Conservation (phyloP, 2,888 invertebrate genomes). For the Catocala sponsa region DNA sequence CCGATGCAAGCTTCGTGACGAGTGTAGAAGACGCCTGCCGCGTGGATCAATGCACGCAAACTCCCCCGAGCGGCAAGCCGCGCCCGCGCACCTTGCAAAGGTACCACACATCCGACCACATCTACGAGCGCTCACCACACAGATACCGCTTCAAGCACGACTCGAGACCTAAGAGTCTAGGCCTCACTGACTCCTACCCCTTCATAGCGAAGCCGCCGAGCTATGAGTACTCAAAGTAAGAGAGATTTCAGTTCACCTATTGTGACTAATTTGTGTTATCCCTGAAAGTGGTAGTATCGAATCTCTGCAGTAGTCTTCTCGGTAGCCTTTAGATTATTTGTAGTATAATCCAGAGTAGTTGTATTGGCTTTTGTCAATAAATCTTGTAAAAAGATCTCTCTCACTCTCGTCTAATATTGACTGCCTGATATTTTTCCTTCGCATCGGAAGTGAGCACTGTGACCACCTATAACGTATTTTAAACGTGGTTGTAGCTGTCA, state of each 20-base stretch:
- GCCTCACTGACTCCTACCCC: slow-evolving; percentile 77
- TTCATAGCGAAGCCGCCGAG: slow-evolving; percentile 76
- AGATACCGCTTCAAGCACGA: slow-evolving; percentile 67
- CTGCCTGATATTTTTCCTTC: too few relatives aligned
- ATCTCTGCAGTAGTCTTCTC: too few relatives aligned
- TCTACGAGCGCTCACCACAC: slow-evolving; percentile 70
- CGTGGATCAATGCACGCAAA: slow-evolving; percentile 83
- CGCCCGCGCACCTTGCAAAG: slow-evolving; percentile 85
- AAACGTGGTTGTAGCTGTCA: too few relatives aligned
- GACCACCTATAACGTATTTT: too few relatives aligned
- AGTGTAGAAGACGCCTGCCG: slow-evolving; percentile 78
- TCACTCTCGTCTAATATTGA: too few relatives aligned
- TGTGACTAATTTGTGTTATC: slow-evolving; percentile 27
- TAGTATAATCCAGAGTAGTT: too few relatives aligned
- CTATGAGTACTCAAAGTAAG: slow-evolving; percentile 81
- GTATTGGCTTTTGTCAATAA: too few relatives aligned
- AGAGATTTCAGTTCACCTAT: slow-evolving; percentile 33
- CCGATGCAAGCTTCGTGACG: slow-evolving; percentile 84
- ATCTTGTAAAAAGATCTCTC: too few relatives aligned
- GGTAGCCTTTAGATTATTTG: too few relatives aligned
- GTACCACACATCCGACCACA: slow-evolving; percentile 86
- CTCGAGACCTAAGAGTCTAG: slow-evolving; percentile 72
- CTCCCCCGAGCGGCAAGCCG: slow-evolving; percentile 79
- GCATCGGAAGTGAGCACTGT: too few relatives aligned
- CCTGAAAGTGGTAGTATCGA: too few relatives aligned